Evolutionary conservation across 2,113 vertebrate species (phyloP).

Genomic region (Trogon surrucura): DNA sequence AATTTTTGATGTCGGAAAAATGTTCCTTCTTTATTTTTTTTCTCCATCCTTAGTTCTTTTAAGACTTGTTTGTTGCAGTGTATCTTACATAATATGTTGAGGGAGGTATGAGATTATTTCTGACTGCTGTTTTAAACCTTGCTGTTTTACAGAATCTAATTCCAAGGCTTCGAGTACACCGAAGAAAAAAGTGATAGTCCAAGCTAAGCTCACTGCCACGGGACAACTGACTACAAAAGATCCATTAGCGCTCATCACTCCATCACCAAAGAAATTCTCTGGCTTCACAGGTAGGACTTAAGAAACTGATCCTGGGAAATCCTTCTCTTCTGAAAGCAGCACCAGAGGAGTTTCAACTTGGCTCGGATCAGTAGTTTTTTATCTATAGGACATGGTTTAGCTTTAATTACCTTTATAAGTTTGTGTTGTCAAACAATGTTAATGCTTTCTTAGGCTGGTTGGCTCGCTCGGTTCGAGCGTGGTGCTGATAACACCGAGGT

Average conservation of each 20-base stretch:
- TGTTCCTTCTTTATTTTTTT: fast-evolving
- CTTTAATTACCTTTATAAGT: background rate
- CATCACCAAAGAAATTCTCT: conserved; percentile 94
- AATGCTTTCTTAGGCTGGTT: background rate
- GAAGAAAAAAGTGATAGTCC: conserved; percentile 88
- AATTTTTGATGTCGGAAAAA: background rate
- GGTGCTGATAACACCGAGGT: too few species aligned
- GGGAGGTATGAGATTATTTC: background rate
- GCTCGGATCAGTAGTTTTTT: background rate
- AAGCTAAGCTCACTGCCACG: conserved; percentile 84
- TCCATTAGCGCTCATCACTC: conserved; percentile 62
- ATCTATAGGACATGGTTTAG: background rate
- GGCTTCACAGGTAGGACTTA: conserved; percentile 88
- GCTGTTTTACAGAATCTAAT: conserved; percentile 80
- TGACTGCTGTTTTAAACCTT: background rate
- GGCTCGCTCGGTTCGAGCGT: too few species aligned
- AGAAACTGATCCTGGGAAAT: background rate
- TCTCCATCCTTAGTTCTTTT: background rate
- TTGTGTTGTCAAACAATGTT: background rate
- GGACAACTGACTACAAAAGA: conserved; percentile 76
- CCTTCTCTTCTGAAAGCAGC: background rate
- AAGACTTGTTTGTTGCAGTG: background rate
- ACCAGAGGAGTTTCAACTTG: background rate
- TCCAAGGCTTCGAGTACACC: conserved; percentile 85
- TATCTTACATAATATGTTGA: background rate